Base-by-base conservation (phyloP, 2,797 vertebrate species). In the Hozukius guyotensis region DNA sequence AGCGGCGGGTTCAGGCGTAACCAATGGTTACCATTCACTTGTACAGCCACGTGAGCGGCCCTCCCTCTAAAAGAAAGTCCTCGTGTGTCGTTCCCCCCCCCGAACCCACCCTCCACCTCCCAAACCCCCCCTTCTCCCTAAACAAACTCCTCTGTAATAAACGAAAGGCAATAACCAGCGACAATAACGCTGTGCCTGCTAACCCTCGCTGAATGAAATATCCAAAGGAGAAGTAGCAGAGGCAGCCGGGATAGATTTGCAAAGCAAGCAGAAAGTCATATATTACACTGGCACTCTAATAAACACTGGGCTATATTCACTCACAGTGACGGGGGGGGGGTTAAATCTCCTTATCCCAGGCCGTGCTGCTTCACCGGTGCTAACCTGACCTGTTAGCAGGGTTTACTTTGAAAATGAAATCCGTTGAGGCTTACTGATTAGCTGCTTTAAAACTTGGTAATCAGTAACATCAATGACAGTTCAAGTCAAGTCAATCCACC, bases 141-240 rank as follows among this genome's bases (percentile, higher is more conserved):
- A 95, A 95, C 93, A 94, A 94, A 93, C 92, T 93, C 91, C 88
- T 69, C 85, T 84, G 91, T 92, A 95, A 95, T 95, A 94, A 95
- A 94, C 91, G 89, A 90, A 92, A 94, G 88, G 94, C 93, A 94
- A 95, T 94, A 94, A 94, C 81, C 93, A 87, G 90, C 76, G 75
- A 93, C 91, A 94, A 94, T 94, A 94, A 94, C 77, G 82, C 89
- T 82, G 88, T 66, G 88, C 90, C 93, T 88, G 91, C 93, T 90
- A 92, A 92, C 91, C 87, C 90, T 83, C 89, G 70, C 75, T 72
- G 86, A 88, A 90, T 93, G 89, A 94, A 92, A 93, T 92, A 94
- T 93, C 91, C 91, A 87, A 82, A 86, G 89, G 83, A 85, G 82
- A 87, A 91, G 86, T 46, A 85, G 87, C 87, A 75, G 72, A 88